phyloP scores from a whole-genome alignment of 2,888 invertebrate genomes.

The Xanthia togata region DNA sequence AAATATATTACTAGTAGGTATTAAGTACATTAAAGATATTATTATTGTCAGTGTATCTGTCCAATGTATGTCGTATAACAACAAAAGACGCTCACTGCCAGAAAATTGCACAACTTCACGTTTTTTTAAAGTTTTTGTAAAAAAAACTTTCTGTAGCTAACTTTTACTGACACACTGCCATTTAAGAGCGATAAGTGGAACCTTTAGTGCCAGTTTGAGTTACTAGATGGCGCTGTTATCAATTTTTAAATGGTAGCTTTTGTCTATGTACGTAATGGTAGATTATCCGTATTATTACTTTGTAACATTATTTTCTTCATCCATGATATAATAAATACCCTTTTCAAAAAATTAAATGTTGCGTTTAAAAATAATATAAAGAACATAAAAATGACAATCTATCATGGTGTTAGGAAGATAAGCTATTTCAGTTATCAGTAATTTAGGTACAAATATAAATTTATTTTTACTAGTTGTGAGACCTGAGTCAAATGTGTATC shows the following conservation, averaged over 20 bases:
- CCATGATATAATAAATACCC: background rate
- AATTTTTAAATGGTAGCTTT: constrained; percentile 10
- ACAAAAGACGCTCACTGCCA: constrained; percentile 28
- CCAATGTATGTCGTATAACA: constrained; percentile 9
- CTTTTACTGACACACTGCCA: background rate
- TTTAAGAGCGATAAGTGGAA: constrained; percentile 4
- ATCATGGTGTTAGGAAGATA: background rate
- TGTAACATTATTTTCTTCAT: constrained; percentile 3
- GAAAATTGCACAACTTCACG: constrained; percentile 19
- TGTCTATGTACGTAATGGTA: constrained; percentile 33
- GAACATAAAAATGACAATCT: background rate
- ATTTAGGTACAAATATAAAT: constrained; percentile 39
- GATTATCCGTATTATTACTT: constrained; percentile 11
- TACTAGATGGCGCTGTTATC: constrained; percentile 25
- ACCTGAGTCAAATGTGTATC: constrained; percentile 40
- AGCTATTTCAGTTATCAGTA: constrained; percentile 15
- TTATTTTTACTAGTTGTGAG: constrained; percentile 37
- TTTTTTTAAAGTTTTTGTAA: constrained; percentile 2
- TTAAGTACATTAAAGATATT: constrained; percentile 34
- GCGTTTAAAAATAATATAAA: background rate
- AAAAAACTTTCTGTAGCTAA: constrained; percentile 6
- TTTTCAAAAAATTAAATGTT: background rate
- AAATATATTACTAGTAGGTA: constrained; percentile 53
- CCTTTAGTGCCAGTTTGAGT: background rate
- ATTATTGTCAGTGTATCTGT: constrained; percentile 32